These are phyloP conservation scores for Anguilla obscura DNA, from an alignment of 2,797 vertebrate species.

Conservation along the genomic window DNA sequence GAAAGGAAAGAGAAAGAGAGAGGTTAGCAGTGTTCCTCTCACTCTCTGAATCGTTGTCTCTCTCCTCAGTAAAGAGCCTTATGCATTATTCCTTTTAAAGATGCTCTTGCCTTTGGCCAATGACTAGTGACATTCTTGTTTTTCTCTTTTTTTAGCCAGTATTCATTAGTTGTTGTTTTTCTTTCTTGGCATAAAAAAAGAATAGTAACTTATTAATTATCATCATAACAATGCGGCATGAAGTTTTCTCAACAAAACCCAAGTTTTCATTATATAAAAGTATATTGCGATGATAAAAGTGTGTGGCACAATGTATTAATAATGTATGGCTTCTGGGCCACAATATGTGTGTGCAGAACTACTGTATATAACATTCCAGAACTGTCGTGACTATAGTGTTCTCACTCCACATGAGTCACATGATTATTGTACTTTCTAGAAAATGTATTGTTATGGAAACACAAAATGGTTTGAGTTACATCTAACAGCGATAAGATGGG, in stretches of 20 bases:
- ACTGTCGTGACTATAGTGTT: slow-evolving; percentile 30
- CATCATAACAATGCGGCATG: neutral
- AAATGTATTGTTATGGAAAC: neutral
- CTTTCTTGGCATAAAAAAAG: slow-evolving; percentile 26
- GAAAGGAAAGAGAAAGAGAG: slow-evolving; percentile 13
- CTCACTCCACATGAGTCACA: slow-evolving; percentile 6
- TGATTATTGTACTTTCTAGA: neutral
- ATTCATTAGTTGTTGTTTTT: slow-evolving; percentile 27
- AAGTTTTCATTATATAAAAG: slow-evolving; percentile 2
- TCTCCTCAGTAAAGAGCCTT: slow-evolving; percentile 25
- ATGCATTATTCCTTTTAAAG: slow-evolving; percentile 31
- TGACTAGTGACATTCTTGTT: slow-evolving; percentile 28
- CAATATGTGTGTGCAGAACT: neutral
- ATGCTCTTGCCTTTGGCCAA: slow-evolving; percentile 26
- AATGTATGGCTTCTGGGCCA: slow-evolving; percentile 3
- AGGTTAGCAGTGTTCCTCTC: slow-evolving; percentile 11
- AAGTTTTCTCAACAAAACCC: slow-evolving; percentile 17
- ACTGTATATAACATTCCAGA: slow-evolving; percentile 16
- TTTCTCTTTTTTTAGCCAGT: slow-evolving; percentile 31
- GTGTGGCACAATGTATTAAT: neutral
- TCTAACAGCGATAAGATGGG: neutral
- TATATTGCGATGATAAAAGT: slow-evolving; percentile 11
- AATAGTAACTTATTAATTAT: slow-evolving; percentile 24
- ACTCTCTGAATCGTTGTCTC: slow-evolving; percentile 10
- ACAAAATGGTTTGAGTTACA: neutral